Conservation (phyloP, 2,888 invertebrate species). For the Tricholauxania praeusta region DNA sequence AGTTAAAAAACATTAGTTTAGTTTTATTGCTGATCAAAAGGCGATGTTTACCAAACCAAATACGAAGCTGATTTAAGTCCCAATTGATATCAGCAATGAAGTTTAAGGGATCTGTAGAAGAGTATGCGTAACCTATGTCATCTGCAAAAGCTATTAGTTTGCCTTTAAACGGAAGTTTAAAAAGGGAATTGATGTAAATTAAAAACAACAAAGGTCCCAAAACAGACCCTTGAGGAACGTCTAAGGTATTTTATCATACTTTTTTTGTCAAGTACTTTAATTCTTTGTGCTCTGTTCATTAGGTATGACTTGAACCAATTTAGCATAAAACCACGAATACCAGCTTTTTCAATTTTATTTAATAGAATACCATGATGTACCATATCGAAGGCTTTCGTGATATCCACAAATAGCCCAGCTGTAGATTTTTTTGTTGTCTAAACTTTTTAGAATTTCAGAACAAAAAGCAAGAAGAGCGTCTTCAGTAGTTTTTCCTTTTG, state of each 20-base stretch:
- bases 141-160: background rate
- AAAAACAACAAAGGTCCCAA: too few relatives aligned
- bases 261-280: too few relatives aligned
- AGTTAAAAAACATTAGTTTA: too few relatives aligned
- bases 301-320: too few relatives aligned
- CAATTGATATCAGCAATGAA: background rate
- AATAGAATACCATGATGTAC: background rate
- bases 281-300: too few relatives aligned
- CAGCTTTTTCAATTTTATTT: too few relatives aligned
- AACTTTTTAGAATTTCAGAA: background rate
- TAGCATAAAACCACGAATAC: too few relatives aligned
- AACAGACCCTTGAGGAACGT: too few relatives aligned
- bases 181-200: too few relatives aligned
- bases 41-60: conserved; percentile 1
- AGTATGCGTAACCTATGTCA: background rate
- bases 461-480: too few relatives aligned
- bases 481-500: background rate
- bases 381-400: conserved; percentile 1
- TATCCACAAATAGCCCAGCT: conserved; percentile 2
- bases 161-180: background rate
- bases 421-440: background rate
- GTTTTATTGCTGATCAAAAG: background rate
- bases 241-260: too few relatives aligned
- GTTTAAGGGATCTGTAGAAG: background rate
- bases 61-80: background rate